Evolutionary conservation across 2,113 vertebrate genomes (phyloP).

Genomic region (Zingel zingel): DNA sequence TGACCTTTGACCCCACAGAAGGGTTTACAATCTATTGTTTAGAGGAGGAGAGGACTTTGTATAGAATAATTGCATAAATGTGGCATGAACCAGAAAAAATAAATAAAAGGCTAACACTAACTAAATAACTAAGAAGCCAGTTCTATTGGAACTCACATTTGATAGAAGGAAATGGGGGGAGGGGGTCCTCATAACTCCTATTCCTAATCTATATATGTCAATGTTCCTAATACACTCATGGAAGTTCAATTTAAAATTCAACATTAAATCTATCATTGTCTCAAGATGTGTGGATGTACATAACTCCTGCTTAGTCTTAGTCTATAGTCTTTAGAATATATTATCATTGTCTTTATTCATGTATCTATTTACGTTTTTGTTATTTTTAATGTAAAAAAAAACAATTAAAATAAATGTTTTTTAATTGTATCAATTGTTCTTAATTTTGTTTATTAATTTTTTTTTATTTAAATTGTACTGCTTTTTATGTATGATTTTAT

Average conservation of each 20-base stretch:
- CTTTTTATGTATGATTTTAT: background rate
- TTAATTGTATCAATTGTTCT: no score
- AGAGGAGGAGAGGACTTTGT: background rate
- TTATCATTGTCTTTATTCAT: background rate
- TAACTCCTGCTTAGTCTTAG: background rate
- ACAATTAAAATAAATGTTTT: no score
- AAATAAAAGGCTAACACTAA: background rate
- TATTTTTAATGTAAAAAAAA: no score
- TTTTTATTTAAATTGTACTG: background rate
- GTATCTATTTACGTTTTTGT: background rate
- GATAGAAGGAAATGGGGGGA: no score
- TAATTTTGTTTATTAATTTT: no score
- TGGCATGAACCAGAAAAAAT: background rate
- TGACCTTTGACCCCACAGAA: slow-evolving; percentile 21
- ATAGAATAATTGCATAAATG: background rate
- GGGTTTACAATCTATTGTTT: background rate
- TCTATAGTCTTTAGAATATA: background rate
- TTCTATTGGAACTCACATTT: background rate
- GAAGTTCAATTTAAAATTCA: background rate
- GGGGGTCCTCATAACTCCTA: background rate
- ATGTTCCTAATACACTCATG: no score
- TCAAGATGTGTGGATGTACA: background rate
- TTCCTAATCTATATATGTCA: no score
- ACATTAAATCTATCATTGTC: background rate
- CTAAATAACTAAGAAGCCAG: background rate